These are phyloP conservation scores for Xyrauchen texanus DNA, from an alignment of 2,113 vertebrate genomes.

Conservation along the genomic window DNA sequence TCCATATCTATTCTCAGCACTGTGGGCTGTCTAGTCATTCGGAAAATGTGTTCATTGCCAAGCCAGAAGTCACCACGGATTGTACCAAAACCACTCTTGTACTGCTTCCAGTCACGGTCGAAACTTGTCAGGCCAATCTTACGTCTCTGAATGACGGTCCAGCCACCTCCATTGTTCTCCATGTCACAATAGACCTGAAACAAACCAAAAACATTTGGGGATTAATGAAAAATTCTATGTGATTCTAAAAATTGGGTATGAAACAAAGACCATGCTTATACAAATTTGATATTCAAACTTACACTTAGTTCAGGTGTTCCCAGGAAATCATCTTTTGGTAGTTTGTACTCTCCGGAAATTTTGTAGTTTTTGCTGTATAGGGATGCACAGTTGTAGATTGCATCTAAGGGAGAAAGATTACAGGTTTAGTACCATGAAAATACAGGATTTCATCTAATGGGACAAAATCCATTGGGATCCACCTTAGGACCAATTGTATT, in stretches of 20 bases:
- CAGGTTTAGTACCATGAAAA: not conserved
- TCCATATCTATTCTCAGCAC: slow-evolving; percentile 89
- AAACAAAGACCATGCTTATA: not conserved
- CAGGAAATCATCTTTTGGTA: slow-evolving; percentile 91
- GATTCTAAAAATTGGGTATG: too few species aligned
- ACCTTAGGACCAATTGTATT: not conserved
- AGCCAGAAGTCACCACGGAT: slow-evolving; percentile 96
- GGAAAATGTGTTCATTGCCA: slow-evolving; percentile 92
- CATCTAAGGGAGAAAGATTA: slow-evolving; percentile 74
- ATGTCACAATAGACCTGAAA: slow-evolving; percentile 93
- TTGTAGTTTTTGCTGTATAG: slow-evolving; percentile 90
- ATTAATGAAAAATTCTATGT: not conserved
- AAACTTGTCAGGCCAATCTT: slow-evolving; percentile 91
- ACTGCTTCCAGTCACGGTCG: slow-evolving; percentile 92
- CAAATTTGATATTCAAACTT: slow-evolving; percentile 56
- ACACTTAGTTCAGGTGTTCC: slow-evolving; percentile 89
- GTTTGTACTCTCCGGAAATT: slow-evolving; percentile 92
- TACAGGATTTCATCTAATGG: slow-evolving; percentile 4
- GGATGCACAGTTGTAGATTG: slow-evolving; percentile 92
- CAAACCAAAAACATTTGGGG: slow-evolving; percentile 13
- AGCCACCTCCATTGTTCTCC: slow-evolving; percentile 90
- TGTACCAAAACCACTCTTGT: slow-evolving; percentile 89
- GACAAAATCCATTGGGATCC: not conserved
- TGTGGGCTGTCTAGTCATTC: slow-evolving; percentile 87
- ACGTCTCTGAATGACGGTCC: slow-evolving; percentile 94